Evolutionary conservation across 1,140 invertebrate species (phyloP), one percentile per base, ranked within the genome.

Genomic region (Uloborus diversus): DNA sequence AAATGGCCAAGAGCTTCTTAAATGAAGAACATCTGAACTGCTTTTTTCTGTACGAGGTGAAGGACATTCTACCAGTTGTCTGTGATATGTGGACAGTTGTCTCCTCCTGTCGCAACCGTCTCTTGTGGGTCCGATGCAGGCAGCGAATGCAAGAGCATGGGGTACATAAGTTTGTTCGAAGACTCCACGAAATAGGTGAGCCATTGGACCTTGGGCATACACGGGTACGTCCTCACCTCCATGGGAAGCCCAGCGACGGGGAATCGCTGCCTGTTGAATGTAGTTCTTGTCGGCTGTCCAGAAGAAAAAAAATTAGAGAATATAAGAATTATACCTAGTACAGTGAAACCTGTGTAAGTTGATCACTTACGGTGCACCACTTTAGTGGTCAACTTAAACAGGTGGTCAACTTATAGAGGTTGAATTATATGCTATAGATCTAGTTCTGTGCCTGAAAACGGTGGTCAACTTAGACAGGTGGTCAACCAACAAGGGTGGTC

Each of bases 151-250:
- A 1, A 79, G 27, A 14, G 75, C 75, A n/a, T 79, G 75, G 23
- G 75, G 92, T 1, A 98, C 92, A 85, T 95, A 96, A 84, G 92
- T 93, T 85, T 98, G 95, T 85, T 99, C 96, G 84, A 97, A 94
- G 0, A 96, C 91, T 33, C 91, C 92, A 82, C 95, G 92, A 83
- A 98, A 93, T 3, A 98, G 87, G 87, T 98, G 94, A 0, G 94
- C 91, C 87, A 92, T 92, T 2, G 95, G 95, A 73, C 96, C 96
- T 20, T 62, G 81, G n/a, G 86, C 86, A 79, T 86, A 88, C 11
- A 88, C 84, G 1, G 85, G 84, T 0, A 96, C 94, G 86, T 97
- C 95, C 25, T 92, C 91, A 3, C 94, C 94, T 1, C 92, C 92
- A 83, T 96, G 94, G 56, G 90, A 65, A 33, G 75, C 80, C 70